Evolutionary conservation across 2,888 invertebrate genomes (phyloP).

Genomic region (Thereva nobilitata): DNA sequence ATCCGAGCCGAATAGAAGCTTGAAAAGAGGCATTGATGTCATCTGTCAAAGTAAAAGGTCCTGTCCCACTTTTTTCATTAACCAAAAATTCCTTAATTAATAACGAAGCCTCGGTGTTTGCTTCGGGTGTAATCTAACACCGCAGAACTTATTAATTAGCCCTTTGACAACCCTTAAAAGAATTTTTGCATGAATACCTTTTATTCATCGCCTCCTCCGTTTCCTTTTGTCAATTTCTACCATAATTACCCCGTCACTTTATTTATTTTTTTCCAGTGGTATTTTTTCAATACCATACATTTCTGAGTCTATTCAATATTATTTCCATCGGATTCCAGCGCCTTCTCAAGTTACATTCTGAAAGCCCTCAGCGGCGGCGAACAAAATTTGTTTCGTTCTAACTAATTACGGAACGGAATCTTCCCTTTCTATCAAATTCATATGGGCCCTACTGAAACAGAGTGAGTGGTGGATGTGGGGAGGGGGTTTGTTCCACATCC

Average conservation of each 20-base stretch:
- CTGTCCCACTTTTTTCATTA: not conserved
- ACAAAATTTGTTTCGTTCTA: no score
- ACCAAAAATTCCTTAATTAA: conserved; percentile 6
- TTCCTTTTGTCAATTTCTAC: not conserved
- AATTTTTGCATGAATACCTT: not conserved
- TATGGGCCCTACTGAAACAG: no score
- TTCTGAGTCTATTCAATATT: conserved; percentile 4
- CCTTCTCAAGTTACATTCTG: conserved; percentile 36
- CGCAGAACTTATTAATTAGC: conserved; percentile 23
- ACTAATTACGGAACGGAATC: no score
- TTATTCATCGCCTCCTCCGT: not conserved
- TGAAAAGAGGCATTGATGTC: no score
- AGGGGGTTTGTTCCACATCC: no score
- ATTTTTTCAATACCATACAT: not conserved
- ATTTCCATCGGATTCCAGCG: conserved; percentile 27
- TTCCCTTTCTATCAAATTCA: no score
- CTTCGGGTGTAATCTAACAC: conserved; percentile 3
- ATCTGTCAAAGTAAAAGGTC: no score
- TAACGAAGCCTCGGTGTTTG: not conserved
- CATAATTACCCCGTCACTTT: conserved; percentile 41
- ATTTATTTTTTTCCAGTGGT: conserved; percentile 4
- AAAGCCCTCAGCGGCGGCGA: not conserved
- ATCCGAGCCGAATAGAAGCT: no score
- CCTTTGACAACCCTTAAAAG: conserved; percentile 8
- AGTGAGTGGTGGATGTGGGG: no score